Percentiles rank a stretch among this genome's conserved stretches.
These are phyloP conservation scores for Perca fluviatilis DNA, from an alignment of 2,113 vertebrate genomes.

Conservation along the genomic window DNA sequence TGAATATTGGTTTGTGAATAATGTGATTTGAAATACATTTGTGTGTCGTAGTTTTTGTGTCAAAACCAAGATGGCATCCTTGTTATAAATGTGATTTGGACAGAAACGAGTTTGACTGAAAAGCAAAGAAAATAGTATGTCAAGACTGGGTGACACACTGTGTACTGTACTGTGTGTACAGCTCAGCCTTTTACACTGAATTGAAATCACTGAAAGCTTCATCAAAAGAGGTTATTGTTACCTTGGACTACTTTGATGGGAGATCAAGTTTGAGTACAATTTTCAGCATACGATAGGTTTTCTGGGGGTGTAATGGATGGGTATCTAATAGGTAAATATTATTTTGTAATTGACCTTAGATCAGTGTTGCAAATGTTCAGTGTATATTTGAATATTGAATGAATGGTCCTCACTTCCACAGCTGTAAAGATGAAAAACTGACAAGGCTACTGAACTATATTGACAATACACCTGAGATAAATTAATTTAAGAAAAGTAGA, in stretches of 20 bases:
- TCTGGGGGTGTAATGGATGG: not conserved
- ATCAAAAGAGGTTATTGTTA: constrained; percentile 29
- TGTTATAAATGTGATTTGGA: constrained; percentile 1
- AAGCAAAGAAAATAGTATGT: constrained; percentile 14
- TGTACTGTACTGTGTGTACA: not conserved
- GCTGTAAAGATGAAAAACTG: constrained; percentile 8
- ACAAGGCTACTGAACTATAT: not conserved
- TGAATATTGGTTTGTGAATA: not conserved
- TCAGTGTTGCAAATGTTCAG: constrained; percentile 7
- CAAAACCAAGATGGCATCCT: not conserved
- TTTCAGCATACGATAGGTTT: not conserved
- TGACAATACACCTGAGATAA: not conserved
- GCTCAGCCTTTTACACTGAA: constrained; percentile 17
- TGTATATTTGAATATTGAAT: constrained; percentile 10
- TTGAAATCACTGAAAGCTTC: not conserved
- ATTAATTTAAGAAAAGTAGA: not conserved
- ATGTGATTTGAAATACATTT: not conserved
- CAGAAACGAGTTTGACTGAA: constrained; percentile 1
- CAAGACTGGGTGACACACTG: not conserved
- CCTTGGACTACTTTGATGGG: constrained; percentile 41
- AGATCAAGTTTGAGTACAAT: constrained; percentile 23
- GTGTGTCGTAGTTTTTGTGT: not conserved
- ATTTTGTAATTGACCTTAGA: constrained; percentile 11
- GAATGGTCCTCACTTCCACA: constrained; percentile 15
- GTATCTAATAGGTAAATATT: constrained; percentile 25